These are phyloP conservation scores for Morone saxatilis DNA, from an alignment of 2,113 vertebrate genomes.

Conservation along the genomic window DNA sequence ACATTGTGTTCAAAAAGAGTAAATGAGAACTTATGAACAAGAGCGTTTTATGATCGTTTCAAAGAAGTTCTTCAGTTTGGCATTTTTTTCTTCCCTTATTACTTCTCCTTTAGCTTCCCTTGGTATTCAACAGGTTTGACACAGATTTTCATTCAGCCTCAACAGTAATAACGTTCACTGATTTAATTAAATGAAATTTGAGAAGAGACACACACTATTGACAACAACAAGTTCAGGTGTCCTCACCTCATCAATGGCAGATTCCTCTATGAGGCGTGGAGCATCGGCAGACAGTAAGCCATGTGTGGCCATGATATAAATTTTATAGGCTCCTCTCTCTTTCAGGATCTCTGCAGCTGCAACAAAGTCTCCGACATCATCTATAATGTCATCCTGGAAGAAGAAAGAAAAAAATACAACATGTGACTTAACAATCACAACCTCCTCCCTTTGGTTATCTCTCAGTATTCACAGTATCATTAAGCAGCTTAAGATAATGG, in stretches of 20 bases:
- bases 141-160: neutral
- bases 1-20: neutral
- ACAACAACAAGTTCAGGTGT: neutral
- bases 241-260: slow-evolving; percentile 93
- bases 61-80: neutral
- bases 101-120: neutral
- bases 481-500: neutral
- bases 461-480: neutral
- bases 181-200: neutral
- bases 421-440: neutral
- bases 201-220: neutral
- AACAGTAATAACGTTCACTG: neutral
- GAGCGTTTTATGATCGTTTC: neutral
- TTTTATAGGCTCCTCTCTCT: slow-evolving; percentile 97
- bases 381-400: slow-evolving; percentile 96
- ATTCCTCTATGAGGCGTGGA: slow-evolving; percentile 96
- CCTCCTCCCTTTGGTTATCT: neutral
- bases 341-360: slow-evolving; percentile 98
- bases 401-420: neutral
- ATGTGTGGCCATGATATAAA: slow-evolving; percentile 98
- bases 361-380: slow-evolving; percentile 97
- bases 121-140: neutral
- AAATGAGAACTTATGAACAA: neutral
- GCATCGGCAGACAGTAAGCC: slow-evolving; percentile 97
- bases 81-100: neutral